Evolutionary conservation across 2,888 invertebrate species (phyloP).

Genomic region (Thelaira solivaga): DNA sequence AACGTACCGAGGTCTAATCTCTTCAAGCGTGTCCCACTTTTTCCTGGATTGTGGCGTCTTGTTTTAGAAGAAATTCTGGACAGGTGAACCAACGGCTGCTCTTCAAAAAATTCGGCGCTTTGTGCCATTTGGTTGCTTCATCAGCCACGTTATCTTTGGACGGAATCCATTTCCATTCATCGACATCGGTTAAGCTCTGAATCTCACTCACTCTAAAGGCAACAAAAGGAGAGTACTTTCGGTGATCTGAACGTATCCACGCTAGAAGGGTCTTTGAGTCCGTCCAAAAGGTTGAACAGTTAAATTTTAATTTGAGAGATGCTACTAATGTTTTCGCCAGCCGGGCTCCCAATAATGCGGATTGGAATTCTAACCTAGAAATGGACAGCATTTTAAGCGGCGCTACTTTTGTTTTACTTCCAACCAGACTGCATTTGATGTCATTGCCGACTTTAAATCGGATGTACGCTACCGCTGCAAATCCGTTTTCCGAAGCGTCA

Average conservation of each 20-base stretch:
- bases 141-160: constrained; percentile 53
- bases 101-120: background rate
- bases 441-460: too few species aligned
- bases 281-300: background rate
- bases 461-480: too few species aligned
- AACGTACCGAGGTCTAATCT: too few species aligned
- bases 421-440: background rate
- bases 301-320: background rate
- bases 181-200: background rate
- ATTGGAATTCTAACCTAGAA: constrained; percentile 32
- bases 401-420: background rate
- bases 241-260: constrained; percentile 52
- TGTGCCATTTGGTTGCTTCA: constrained; percentile 43
- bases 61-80: constrained; percentile 28
- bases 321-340: background rate
- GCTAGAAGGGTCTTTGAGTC: constrained; percentile 24
- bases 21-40: too few species aligned
- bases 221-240: constrained; percentile 64
- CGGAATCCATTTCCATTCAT: constrained; percentile 53
- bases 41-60: too few species aligned
- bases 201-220: constrained; percentile 56
- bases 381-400: background rate
- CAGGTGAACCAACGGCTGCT: constrained; percentile 21
- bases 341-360: constrained; percentile 40
- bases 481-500: too few species aligned